Conservation (phyloP, 2,797 vertebrate species). For the Nothura maculosa region DNA sequence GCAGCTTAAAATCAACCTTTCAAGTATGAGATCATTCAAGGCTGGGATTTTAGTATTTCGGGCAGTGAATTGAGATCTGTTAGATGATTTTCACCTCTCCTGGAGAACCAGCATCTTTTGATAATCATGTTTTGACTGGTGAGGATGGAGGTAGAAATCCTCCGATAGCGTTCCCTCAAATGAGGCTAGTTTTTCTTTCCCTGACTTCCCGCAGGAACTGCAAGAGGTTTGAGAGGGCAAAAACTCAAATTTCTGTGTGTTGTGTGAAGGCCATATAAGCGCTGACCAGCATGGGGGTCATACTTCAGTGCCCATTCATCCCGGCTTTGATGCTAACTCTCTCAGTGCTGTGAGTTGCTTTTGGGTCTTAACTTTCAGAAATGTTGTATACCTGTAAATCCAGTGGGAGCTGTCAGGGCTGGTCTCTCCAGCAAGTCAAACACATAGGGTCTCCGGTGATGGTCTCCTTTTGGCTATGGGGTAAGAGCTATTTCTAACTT, state of each 20-base stretch:
- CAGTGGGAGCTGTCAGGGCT: rapidly evolving
- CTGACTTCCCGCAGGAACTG: not conserved
- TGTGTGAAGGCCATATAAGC: rapidly evolving
- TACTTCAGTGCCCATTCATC: not conserved
- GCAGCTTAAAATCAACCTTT: not conserved
- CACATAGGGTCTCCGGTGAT: rapidly evolving
- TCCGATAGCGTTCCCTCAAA: rapidly evolving
- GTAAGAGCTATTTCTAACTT: too few species aligned
- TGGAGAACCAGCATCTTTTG: not conserved
- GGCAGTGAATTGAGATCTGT: not conserved
- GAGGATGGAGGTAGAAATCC: not conserved
- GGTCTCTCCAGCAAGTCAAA: rapidly evolving
- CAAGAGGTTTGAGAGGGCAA: rapidly evolving
- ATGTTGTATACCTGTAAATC: rapidly evolving
- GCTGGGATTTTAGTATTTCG: not conserved
- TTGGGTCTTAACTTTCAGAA: not conserved
- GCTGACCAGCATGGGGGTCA: too few species aligned
- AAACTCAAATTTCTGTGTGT: not conserved
- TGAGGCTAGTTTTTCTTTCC: not conserved
- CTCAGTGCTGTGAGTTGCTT: not conserved
- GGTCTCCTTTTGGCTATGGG: rapidly evolving
- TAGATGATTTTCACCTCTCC: not conserved
- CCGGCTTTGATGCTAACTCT: not conserved
- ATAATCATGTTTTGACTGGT: not conserved
- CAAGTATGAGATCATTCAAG: not conserved